A percentile compares a stretch with the other conserved stretches of the same genome.
Evolutionary conservation across 2,113 vertebrate genomes (phyloP).

Genomic region (Stomatorhinus ivindoensis): DNA sequence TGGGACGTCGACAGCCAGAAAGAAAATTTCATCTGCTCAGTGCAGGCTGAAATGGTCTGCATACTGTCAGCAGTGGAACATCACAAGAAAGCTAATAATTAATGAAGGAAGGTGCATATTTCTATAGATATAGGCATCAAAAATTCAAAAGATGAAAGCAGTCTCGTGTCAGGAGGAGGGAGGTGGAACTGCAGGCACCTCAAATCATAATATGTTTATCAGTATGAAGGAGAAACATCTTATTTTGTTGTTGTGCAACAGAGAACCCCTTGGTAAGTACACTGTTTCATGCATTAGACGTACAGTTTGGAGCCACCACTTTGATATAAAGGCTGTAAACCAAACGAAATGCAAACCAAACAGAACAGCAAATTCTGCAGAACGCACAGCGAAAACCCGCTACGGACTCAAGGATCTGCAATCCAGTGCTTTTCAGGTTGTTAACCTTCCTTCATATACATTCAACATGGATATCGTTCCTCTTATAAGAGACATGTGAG

Average conservation of each 20-base stretch:
- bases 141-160: neutral
- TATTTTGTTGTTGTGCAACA: neutral
- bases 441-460: neutral
- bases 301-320: neutral
- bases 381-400: neutral
- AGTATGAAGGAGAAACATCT: neutral
- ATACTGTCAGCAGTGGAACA: neutral
- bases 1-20: neutral
- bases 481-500: neutral
- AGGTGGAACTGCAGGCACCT: neutral
- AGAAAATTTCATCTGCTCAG: slow-evolving; percentile 1
- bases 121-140: neutral
- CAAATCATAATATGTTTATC: neutral
- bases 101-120: neutral
- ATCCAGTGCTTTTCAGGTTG: neutral
- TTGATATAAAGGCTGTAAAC: neutral
- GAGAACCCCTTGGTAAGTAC: neutral
- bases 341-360: neutral
- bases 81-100: neutral
- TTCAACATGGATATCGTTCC: neutral
- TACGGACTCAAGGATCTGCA: neutral
- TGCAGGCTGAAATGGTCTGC: neutral
- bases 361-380: neutral
- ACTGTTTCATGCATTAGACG: neutral
- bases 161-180: neutral